Percentiles rank a stretch among this genome's conserved stretches.
Evolutionary conservation across 2,888 invertebrate genomes (phyloP).

Genomic region (Halictus ligatus): DNA sequence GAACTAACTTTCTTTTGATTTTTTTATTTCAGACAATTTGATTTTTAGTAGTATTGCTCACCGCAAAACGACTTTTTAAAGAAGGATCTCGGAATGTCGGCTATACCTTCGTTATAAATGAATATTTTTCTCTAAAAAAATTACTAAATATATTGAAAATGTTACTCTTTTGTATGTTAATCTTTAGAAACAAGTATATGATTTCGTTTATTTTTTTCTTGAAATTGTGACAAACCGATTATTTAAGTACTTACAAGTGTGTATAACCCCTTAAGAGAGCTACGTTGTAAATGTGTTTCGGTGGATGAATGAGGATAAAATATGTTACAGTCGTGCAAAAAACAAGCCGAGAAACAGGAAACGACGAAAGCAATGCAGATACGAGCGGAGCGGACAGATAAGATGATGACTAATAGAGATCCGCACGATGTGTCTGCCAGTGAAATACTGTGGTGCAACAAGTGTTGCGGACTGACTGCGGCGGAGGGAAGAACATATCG

Average conservation of each 20-base stretch:
- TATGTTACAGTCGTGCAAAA: slow-evolving; percentile 48
- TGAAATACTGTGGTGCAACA: slow-evolving; percentile 31
- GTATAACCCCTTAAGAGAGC: not conserved
- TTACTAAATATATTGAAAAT: not conserved
- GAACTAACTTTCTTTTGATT: too few relatives aligned
- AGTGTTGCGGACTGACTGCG: slow-evolving; percentile 42
- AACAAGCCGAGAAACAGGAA: slow-evolving; percentile 41
- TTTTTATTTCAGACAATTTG: too few relatives aligned
- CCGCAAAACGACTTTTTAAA: too few relatives aligned
- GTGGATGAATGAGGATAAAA: not conserved
- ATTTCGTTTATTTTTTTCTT: not conserved
- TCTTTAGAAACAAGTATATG: not conserved
- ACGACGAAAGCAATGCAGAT: not conserved
- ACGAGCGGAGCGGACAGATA: slow-evolving; percentile 13
- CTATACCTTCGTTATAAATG: too few relatives aligned
- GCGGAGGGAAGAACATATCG: too few relatives aligned
- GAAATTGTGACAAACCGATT: not conserved
- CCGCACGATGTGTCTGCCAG: not conserved
- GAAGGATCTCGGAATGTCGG: too few relatives aligned
- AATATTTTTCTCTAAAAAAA: not conserved
- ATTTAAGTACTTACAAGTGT: not conserved
- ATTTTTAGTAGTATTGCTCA: too few relatives aligned
- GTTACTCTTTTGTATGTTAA: not conserved
- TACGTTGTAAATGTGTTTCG: not conserved
- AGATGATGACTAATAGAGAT: not conserved